phyloP scores from a whole-genome alignment of 2,113 vertebrate genomes.

The Hippocampus comes region DNA sequence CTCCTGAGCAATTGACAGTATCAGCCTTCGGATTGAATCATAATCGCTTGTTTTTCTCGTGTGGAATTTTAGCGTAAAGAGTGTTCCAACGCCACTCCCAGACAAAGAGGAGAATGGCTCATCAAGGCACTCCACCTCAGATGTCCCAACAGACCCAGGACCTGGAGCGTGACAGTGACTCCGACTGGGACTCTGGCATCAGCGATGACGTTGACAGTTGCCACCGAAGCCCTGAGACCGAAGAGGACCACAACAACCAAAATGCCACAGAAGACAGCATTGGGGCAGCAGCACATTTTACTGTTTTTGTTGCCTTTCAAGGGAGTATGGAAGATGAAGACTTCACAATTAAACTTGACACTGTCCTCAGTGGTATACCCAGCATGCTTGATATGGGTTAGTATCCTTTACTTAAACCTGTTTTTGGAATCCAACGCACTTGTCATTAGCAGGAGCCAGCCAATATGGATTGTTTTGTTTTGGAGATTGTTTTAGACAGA shows the following conservation, averaged over 20 bases:
- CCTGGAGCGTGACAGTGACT: constrained; percentile 71
- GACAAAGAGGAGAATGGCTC: constrained; percentile 65
- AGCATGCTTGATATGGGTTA: constrained; percentile 87
- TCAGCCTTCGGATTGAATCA: not conserved
- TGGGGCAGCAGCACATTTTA: constrained; percentile 68
- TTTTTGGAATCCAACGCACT: not conserved
- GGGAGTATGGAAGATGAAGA: constrained; percentile 90
- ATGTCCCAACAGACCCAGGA: constrained; percentile 72
- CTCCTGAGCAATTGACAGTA: not conserved
- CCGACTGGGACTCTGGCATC: constrained; percentile 85
- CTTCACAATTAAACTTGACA: constrained; percentile 84
- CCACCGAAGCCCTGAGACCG: constrained; percentile 45
- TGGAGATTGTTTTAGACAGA: too few species aligned
- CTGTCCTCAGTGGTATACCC: constrained; percentile 83
- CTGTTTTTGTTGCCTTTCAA: constrained; percentile 89
- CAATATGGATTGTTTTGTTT: too few species aligned
- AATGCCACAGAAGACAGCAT: constrained; percentile 22
- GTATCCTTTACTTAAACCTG: constrained; percentile 13
- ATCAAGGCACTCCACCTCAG: constrained; percentile 44
- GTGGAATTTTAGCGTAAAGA: constrained; percentile 51
- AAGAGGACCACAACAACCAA: constrained; percentile 21
- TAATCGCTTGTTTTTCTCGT: constrained; percentile 2
- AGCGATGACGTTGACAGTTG: constrained; percentile 71
- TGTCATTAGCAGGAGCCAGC: not conserved
- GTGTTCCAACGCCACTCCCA: constrained; percentile 55